These are phyloP conservation scores for Leucania comma DNA, from an alignment of 2,888 invertebrate species.

Conservation along the genomic window DNA sequence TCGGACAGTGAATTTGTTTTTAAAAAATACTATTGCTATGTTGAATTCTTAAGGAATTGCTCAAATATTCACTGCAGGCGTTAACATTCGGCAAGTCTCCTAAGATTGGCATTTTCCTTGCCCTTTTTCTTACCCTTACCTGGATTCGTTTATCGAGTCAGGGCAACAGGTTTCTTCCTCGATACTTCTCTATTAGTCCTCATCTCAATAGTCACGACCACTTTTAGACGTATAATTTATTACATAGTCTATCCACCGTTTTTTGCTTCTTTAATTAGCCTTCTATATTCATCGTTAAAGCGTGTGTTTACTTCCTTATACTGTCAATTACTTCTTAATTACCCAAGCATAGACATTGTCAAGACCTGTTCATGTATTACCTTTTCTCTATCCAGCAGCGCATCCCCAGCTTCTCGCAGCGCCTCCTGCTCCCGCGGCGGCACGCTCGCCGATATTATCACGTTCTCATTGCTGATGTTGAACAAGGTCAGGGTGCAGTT, in stretches of 20 bases:
- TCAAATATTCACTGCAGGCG: neutral
- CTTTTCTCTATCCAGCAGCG: conserved; percentile 93
- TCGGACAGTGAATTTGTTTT: neutral
- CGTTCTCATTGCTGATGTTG: conserved; percentile 96
- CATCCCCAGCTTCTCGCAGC: conserved; percentile 92
- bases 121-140: too few species aligned
- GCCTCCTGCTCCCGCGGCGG: conserved; percentile 92
- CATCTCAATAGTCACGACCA: too few species aligned
- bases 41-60: neutral
- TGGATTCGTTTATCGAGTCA: neutral
- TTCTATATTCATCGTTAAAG: too few species aligned
- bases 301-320: too few species aligned
- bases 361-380: conserved; percentile 78
- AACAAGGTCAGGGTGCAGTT: conserved; percentile 96
- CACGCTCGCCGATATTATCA: conserved; percentile 95
- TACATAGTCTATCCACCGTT: too few species aligned
- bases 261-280: too few species aligned
- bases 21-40: neutral
- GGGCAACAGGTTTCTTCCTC: neutral
- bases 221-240: too few species aligned
- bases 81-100: neutral
- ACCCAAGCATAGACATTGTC: too few species aligned
- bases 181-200: neutral
- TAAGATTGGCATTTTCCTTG: neutral
- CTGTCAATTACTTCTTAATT: too few species aligned